These are phyloP conservation scores for Pseudococcus viburni DNA, from an alignment of 2,888 invertebrate species.

Conservation along the genomic window DNA sequence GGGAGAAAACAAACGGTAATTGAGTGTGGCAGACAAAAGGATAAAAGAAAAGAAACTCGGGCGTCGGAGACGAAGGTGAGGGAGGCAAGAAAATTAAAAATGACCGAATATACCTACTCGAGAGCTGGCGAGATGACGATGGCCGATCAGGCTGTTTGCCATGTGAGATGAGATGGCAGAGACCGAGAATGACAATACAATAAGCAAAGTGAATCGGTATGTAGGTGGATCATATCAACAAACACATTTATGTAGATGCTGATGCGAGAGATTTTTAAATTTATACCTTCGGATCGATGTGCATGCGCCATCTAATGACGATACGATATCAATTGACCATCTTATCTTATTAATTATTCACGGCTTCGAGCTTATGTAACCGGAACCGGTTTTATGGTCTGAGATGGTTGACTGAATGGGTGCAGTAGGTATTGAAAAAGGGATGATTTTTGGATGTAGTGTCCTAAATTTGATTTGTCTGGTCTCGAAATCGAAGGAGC, in stretches of 20 bases:
- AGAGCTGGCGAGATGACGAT: slow-evolving; percentile 4
- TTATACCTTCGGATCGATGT: background rate
- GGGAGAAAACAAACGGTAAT: slow-evolving; percentile 57
- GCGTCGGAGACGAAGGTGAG: background rate
- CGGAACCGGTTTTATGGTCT: slow-evolving; percentile 11
- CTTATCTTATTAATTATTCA: slow-evolving; percentile 52
- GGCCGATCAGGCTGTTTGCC: background rate
- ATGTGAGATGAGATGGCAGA: background rate
- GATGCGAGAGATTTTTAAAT: slow-evolving; percentile 5
- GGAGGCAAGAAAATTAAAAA: slow-evolving; percentile 28
- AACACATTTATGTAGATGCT: slow-evolving; percentile 16
- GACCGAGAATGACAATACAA: slow-evolving; percentile 48
- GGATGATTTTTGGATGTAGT: background rate
- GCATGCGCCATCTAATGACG: slow-evolving; percentile 24
- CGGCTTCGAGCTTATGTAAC: slow-evolving; percentile 8
- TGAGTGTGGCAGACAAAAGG: slow-evolving; percentile 52
- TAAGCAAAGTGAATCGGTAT: background rate
- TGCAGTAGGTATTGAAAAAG: background rate
- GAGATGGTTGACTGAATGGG: background rate
- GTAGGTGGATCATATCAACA: slow-evolving; percentile 53
- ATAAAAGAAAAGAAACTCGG: background rate
- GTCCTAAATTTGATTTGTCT: too few relatives aligned
- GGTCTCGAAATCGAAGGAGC: too few relatives aligned
- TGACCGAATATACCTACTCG: background rate
- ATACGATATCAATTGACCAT: slow-evolving; percentile 27